Conservation (phyloP, 2,888 invertebrate genomes). For the Pammene fasciana region DNA sequence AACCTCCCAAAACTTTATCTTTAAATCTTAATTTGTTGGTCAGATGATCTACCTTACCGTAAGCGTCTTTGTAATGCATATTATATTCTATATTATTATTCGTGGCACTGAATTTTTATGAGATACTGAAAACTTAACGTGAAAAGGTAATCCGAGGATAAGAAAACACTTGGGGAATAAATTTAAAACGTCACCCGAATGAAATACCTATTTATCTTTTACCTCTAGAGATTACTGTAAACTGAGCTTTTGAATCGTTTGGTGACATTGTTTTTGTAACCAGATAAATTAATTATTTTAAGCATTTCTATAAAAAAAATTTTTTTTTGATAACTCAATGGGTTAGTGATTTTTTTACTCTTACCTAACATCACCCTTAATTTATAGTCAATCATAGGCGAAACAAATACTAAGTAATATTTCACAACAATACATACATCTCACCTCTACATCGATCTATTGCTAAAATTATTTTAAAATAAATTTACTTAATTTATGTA, state of each 20-base stretch:
- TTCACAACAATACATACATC: no score
- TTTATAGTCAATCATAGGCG: no score
- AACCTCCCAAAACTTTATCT: slow-evolving; percentile 6
- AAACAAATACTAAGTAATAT: no score
- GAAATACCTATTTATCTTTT: slow-evolving; percentile 53
- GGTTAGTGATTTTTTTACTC: no score
- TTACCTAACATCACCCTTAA: no score
- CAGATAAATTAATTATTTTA: not conserved
- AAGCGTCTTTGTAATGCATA: slow-evolving; percentile 43
- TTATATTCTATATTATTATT: slow-evolving; percentile 58
- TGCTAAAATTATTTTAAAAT: no score
- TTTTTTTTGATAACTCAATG: no score
- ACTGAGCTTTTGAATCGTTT: slow-evolving; percentile 8
- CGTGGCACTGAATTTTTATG: slow-evolving; percentile 59
- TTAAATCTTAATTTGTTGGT: slow-evolving; percentile 18
- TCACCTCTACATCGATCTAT: no score
- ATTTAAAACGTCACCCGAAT: slow-evolving; percentile 52
- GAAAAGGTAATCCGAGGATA: slow-evolving; percentile 58
- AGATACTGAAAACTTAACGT: slow-evolving; percentile 51
- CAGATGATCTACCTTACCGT: slow-evolving; percentile 19
- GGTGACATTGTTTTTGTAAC: not conserved
- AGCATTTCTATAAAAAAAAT: no score
- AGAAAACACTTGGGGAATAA: slow-evolving; percentile 56
- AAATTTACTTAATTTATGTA: no score
- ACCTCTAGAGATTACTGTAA: slow-evolving; percentile 41